Conservation (phyloP, 1,140 invertebrate genomes). For the Nephila pilipes region DNA sequence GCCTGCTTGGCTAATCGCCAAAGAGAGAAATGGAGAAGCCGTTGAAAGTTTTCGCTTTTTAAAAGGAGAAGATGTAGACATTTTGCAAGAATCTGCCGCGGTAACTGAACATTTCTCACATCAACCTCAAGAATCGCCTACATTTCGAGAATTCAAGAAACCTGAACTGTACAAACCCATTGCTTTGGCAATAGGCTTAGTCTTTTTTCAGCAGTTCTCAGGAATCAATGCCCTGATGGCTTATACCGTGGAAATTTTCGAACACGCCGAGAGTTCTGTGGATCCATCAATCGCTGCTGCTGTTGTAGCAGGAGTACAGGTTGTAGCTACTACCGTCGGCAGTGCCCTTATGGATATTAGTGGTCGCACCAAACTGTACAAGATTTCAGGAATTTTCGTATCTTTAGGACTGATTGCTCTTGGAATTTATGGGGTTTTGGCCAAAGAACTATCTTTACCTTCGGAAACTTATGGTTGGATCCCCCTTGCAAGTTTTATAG, state of each 20-base stretch:
- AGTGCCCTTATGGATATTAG: constrained; percentile 90
- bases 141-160: constrained; percentile 51
- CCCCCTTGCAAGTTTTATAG: constrained; percentile 83
- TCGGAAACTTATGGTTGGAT: constrained; percentile 81
- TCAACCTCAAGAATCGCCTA: background rate
- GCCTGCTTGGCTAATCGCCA: constrained; percentile 89
- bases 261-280: constrained; percentile 85
- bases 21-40: constrained; percentile 89
- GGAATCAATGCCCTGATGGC: constrained; percentile 97
- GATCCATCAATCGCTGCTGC: constrained; percentile 86
- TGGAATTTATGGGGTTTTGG: constrained; percentile 84
- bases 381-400: constrained; percentile 85
- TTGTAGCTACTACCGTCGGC: constrained; percentile 92
- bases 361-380: constrained; percentile 91
- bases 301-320: constrained; percentile 93
- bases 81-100: background rate
- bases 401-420: constrained; percentile 86
- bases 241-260: constrained; percentile 93
- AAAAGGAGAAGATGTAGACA: constrained; percentile 40
- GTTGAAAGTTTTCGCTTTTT: constrained; percentile 17
- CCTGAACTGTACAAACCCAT: constrained; percentile 62
- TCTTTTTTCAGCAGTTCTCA: constrained; percentile 96
- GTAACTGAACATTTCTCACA: background rate
- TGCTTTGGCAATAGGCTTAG: constrained; percentile 90
- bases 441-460: background rate